Percentiles rank a stretch among this genome's conserved stretches.
Conservation (phyloP, 1,140 invertebrate genomes). For the Dendrolimus punctatus region DNA sequence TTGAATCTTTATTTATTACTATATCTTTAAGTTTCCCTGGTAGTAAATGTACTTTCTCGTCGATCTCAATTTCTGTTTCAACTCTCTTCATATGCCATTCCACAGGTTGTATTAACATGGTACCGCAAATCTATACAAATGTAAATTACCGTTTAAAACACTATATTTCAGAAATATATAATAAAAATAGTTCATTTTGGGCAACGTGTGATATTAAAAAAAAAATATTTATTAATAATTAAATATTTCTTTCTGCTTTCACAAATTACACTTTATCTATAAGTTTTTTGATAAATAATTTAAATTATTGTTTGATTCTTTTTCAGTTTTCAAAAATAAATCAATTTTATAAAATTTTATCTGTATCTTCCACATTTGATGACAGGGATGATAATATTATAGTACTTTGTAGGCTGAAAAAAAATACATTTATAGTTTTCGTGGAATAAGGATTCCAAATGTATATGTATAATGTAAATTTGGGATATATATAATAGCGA, state of each 20-base stretch:
- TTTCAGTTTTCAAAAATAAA: no score
- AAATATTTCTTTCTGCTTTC: background rate
- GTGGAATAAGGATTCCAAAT: no score
- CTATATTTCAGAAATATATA: background rate
- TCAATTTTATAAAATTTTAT: no score
- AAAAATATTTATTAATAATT: background rate
- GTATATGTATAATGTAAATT: no score
- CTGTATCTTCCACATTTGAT: no score
- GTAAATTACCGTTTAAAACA: background rate
- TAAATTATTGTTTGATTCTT: no score
- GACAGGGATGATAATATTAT: no score
- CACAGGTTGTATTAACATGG: conserved; percentile 72
- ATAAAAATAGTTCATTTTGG: background rate
- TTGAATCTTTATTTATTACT: conserved; percentile 29
- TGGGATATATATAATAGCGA: no score
- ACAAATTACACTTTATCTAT: background rate
- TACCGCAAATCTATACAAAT: conserved; percentile 47
- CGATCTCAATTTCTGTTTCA: conserved; percentile 42
- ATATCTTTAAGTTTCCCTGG: conserved; percentile 36
- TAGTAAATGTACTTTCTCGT: conserved; percentile 45
- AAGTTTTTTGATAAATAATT: no score
- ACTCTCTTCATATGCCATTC: conserved; percentile 67
- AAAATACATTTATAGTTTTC: no score
- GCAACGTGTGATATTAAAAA: background rate
- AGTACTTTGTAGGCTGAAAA: no score